Evolutionary conservation across 2,797 vertebrate species (phyloP).

Genomic region (Phylloscopus collybita): DNA sequence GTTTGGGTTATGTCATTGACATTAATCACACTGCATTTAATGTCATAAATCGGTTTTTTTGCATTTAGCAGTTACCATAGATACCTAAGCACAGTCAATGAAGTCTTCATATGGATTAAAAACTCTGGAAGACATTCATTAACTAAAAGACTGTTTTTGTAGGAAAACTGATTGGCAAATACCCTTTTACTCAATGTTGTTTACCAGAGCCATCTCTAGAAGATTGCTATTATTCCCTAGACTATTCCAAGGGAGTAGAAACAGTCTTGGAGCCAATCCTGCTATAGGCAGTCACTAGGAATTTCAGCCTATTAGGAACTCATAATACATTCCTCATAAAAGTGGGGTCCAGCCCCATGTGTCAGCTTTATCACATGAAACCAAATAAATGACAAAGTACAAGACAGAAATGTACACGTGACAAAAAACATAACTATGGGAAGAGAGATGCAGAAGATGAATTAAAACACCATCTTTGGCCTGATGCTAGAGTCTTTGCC

Average conservation of each 20-base stretch:
- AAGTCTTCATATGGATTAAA: background rate
- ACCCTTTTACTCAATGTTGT: constrained; percentile 17
- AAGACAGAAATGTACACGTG: background rate
- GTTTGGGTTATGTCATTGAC: background rate
- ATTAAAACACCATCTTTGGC: background rate
- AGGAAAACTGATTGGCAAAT: constrained; percentile 23
- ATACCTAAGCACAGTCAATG: background rate
- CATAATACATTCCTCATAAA: background rate
- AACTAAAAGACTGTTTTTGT: constrained; percentile 7
- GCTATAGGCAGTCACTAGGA: background rate
- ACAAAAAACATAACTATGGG: background rate
- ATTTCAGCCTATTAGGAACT: background rate
- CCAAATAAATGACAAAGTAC: background rate
- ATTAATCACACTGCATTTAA: background rate
- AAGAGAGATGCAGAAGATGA: background rate
- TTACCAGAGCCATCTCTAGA: background rate
- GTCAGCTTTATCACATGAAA: background rate
- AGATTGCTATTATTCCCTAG: background rate
- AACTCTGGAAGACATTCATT: constrained; percentile 18
- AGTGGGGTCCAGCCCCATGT: background rate
- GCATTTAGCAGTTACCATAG: background rate
- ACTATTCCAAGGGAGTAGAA: background rate
- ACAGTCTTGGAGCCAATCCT: background rate
- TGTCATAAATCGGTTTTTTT: background rate
- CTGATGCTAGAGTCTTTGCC: background rate